Evolutionary conservation across 2,113 vertebrate species (phyloP).

Genomic region (Callochromis pleurospilus): DNA sequence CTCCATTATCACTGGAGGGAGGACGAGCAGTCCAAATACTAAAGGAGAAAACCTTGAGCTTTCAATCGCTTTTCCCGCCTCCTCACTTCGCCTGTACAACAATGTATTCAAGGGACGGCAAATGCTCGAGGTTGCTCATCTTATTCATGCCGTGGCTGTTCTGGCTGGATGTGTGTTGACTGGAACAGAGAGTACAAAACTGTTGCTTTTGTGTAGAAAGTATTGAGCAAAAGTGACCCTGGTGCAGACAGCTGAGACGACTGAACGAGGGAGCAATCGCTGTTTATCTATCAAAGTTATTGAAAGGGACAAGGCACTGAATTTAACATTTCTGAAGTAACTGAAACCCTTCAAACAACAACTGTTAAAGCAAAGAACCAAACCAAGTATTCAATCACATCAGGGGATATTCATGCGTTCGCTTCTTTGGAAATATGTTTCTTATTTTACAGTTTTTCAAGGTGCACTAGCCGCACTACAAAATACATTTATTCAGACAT

Average conservation of each 20-base stretch:
- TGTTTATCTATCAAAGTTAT: not conserved
- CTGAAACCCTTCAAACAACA: not conserved
- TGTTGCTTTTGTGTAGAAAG: not conserved
- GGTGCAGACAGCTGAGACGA: not conserved
- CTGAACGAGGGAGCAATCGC: not conserved
- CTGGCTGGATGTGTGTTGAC: not conserved
- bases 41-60: conserved; percentile 44
- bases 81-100: conserved; percentile 1
- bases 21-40: conserved; percentile 9
- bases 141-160: not conserved
- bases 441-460: not conserved
- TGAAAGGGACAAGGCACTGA: not conserved
- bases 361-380: not conserved
- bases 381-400: not conserved
- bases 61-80: conserved; percentile 14
- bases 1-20: conserved; percentile 25
- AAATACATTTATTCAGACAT: not conserved
- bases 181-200: not conserved
- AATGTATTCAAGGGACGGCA: not conserved
- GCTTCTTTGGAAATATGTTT: not conserved
- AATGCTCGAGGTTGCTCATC: conserved; percentile 8
- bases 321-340: not conserved
- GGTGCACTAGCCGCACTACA: not conserved
- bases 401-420: not conserved
- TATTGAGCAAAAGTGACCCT: not conserved